Conservation (phyloP, 2,888 invertebrate genomes). For the Melanargia galathea region DNA sequence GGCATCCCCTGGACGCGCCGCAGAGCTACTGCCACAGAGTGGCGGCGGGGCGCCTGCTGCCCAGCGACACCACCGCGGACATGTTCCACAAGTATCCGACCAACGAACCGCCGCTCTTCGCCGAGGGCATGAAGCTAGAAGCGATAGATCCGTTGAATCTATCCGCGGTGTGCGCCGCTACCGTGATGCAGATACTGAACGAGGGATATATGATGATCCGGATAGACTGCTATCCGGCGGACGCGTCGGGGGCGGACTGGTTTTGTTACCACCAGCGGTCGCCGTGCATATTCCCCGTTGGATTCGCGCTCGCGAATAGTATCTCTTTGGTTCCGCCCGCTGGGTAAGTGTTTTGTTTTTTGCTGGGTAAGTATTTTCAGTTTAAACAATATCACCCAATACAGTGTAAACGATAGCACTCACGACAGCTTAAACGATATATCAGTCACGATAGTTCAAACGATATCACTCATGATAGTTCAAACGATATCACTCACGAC, state of each 20-base stretch:
- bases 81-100: constrained; percentile 86
- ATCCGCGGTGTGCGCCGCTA: constrained; percentile 96
- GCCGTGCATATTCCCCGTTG: constrained; percentile 97
- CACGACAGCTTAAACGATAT: too few species aligned
- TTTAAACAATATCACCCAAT: too few species aligned
- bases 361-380: too few species aligned
- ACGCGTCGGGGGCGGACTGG: constrained; percentile 94
- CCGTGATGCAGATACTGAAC: constrained; percentile 95
- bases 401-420: too few species aligned
- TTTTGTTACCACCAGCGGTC: constrained; percentile 98
- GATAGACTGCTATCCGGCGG: constrained; percentile 95
- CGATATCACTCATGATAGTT: too few species aligned
- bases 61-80: constrained; percentile 91
- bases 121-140: constrained; percentile 96
- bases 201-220: constrained; percentile 97
- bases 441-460: too few species aligned
- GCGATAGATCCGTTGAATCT: constrained; percentile 98
- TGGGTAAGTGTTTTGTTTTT: constrained; percentile 59
- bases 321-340: constrained; percentile 94
- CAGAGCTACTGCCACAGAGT: constrained; percentile 89
- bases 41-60: constrained; percentile 85
- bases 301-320: constrained; percentile 93
- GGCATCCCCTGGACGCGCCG: constrained; percentile 94
- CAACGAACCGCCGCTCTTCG: constrained; percentile 83
- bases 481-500: neutral